Base-by-base conservation (phyloP, 2,797 vertebrate species). In the Perodicticus potto region DNA sequence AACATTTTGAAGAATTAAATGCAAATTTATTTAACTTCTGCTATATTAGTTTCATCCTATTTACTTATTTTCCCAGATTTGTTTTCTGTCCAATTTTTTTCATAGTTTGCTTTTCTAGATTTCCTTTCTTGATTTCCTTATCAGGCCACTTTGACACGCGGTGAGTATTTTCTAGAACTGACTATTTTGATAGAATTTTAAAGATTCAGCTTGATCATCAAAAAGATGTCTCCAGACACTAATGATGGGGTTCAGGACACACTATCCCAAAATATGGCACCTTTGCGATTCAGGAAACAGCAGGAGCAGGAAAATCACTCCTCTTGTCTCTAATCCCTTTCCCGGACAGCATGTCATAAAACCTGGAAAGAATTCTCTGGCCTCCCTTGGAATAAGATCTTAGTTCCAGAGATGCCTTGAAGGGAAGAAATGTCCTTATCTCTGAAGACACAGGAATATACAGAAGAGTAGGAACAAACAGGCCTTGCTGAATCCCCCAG, bases 1-100 rank as follows among this genome's bases (percentile, higher is more conserved):
- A 73, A 67, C 19, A 83, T 27, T 89, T n/a, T 69, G 9, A 95
- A 55, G 32, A 91, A 85, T 93, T 65, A 90, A 80, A 67, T 83
- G 34, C 69, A 82, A 63, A 69, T 87, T 74, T 57, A 63, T 78
- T 91, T 91, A 25, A 86, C 57, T 82, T 95, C 63, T 93, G 43
- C 25, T 93, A 78, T 55, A 70, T 69, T 86, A 34, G 13, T 67
- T 94, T 90, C 37, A 92, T 59, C 45, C 53, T 92, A 53, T 49
- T 80, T 57, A 76, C 43, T 91, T 84, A 70, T 65, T 94, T 96
- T 86, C 22, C 25, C 53, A 88, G 12, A 67, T 43, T 49, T 40
- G 22, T 6, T 81, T 94, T 86, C 20, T 45, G 8, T 43, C 20
- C 74, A 11, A 14, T 81, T 81, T 88, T 69, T 37, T 45, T 17